Percentiles rank a stretch among this genome's conserved stretches.
These are phyloP conservation scores for Apocheima hispidaria DNA, from an alignment of 2,888 invertebrate species.

Conservation along the genomic window DNA sequence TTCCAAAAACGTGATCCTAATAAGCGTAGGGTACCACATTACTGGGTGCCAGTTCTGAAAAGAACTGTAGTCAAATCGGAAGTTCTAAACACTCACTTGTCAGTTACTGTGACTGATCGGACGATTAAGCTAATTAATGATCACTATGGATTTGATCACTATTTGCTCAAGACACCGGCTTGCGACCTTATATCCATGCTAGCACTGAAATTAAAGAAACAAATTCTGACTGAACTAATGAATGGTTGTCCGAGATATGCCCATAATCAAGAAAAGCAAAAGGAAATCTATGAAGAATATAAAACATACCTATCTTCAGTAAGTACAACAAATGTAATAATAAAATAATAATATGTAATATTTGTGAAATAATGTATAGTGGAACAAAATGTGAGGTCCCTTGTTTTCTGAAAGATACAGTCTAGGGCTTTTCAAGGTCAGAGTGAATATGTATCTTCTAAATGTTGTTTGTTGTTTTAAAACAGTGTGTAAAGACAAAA, in stretches of 20 bases:
- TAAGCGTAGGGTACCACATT: conserved; percentile 90
- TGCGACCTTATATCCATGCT: conserved; percentile 95
- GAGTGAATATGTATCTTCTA: too few species aligned
- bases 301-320: conserved; percentile 93
- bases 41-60: conserved; percentile 94
- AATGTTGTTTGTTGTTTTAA: too few species aligned
- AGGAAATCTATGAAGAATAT: conserved; percentile 91
- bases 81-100: conserved; percentile 94
- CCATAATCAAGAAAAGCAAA: conserved; percentile 88
- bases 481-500: too few species aligned
- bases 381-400: too few species aligned
- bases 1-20: conserved; percentile 88
- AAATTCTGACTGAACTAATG: conserved; percentile 91
- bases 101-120: conserved; percentile 93
- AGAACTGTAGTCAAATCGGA: conserved; percentile 95
- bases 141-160: conserved; percentile 97
- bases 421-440: too few species aligned
- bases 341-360: too few species aligned
- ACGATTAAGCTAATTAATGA: conserved; percentile 94
- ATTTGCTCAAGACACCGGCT: conserved; percentile 96
- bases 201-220: conserved; percentile 94
- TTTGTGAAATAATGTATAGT: too few species aligned
- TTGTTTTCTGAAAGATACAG: too few species aligned
- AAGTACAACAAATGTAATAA: conserved; percentile 65
- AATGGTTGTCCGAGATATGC: conserved; percentile 89